phyloP scores from a whole-genome alignment of 2,113 vertebrate species.

The Platysteira castanea region DNA sequence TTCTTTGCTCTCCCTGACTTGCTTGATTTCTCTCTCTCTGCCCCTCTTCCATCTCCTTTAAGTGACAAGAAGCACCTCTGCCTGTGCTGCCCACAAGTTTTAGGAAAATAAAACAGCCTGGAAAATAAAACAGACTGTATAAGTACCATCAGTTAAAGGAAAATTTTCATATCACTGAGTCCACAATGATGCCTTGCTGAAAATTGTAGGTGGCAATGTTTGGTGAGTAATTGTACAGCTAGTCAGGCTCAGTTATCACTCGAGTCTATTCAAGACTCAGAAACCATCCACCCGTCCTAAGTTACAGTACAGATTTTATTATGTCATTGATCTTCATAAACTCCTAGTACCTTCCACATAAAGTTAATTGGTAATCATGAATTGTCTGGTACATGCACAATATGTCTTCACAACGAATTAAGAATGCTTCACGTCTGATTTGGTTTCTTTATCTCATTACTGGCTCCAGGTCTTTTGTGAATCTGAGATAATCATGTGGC shows the following conservation, averaged over 20 bases:
- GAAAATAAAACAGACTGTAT: not conserved
- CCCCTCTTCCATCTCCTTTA: not conserved
- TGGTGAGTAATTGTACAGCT: not conserved
- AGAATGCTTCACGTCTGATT: not conserved
- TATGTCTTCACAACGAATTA: not conserved
- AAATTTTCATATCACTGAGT: not conserved
- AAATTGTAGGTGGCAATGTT: not conserved
- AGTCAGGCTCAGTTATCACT: not conserved
- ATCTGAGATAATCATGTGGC: not conserved
- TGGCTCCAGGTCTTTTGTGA: not conserved
- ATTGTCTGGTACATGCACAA: not conserved
- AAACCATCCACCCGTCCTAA: not conserved
- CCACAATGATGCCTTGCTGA: not conserved
- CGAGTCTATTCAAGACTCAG: not conserved
- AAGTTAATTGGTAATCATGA: slow-evolving; percentile 14
- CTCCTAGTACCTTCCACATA: slow-evolving; percentile 2
- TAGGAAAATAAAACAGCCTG: not conserved
- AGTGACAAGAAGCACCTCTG: not conserved
- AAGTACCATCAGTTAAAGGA: not conserved
- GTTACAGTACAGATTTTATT: not conserved
- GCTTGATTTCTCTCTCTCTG: not conserved
- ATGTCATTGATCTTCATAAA: slow-evolving; percentile 34
- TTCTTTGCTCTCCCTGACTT: not conserved
- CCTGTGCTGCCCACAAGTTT: not conserved
- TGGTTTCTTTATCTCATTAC: not conserved